Evolutionary conservation across 2,113 vertebrate genomes (phyloP).

Genomic region (Microcebus griseorufus): DNA sequence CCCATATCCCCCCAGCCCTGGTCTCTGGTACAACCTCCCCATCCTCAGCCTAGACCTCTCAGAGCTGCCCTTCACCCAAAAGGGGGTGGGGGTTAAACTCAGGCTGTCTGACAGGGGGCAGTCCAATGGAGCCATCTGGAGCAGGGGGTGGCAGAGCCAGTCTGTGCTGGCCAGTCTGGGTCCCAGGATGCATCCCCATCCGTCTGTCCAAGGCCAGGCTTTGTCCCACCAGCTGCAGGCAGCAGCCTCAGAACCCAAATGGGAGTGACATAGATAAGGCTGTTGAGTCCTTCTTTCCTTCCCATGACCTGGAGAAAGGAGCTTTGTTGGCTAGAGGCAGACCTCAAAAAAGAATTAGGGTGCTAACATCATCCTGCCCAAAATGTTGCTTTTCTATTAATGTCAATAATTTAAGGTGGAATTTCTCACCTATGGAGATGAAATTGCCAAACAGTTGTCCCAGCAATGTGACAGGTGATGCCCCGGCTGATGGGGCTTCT

Average conservation of each 20-base stretch:
- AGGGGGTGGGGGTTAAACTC: background rate
- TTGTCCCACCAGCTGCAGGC: constrained; percentile 52
- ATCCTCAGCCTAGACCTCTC: background rate
- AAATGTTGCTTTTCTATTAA: constrained; percentile 9
- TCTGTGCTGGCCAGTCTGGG: background rate
- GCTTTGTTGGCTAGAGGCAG: constrained; percentile 7
- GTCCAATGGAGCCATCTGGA: background rate
- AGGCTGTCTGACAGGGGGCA: background rate
- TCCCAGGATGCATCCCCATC: background rate
- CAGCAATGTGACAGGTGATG: background rate
- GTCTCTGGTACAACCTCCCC: background rate
- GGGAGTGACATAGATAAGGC: background rate
- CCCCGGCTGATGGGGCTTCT: background rate
- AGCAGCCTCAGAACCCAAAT: background rate
- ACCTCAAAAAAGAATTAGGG: background rate
- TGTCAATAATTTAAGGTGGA: background rate
- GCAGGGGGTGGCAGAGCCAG: background rate
- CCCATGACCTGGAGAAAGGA: background rate
- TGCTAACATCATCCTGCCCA: background rate
- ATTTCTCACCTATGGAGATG: background rate
- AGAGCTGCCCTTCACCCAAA: constrained; percentile 25
- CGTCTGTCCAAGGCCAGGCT: background rate
- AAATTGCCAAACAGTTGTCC: background rate
- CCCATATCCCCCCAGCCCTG: background rate
- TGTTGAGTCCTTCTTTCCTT: background rate